Evolutionary conservation across 2,113 vertebrate species (phyloP).

Genomic region (Neodon shergylaensis): DNA sequence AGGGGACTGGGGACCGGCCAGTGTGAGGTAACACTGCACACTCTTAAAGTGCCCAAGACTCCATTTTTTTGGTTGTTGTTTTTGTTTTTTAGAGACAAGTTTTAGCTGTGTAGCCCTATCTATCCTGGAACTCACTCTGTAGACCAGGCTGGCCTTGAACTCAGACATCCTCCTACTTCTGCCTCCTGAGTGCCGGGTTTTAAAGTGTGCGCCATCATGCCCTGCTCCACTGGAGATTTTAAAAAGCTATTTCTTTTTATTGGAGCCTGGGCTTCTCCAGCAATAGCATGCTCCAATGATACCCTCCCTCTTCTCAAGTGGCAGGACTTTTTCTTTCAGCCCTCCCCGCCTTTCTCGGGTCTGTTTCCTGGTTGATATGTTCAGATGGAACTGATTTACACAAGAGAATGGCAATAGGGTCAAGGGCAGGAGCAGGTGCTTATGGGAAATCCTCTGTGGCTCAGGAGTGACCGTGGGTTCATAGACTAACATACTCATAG

Average conservation of each 20-base stretch:
- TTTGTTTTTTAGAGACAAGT: neutral
- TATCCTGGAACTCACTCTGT: neutral
- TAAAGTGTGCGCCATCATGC: neutral
- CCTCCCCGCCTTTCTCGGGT: neutral
- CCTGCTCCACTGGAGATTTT: neutral
- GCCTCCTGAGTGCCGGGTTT: neutral
- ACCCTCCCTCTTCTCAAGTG: neutral
- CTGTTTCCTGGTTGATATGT: neutral
- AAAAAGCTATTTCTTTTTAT: neutral
- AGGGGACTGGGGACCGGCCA: neutral
- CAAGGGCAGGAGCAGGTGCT: neutral
- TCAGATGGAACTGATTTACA: neutral
- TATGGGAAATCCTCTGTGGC: neutral
- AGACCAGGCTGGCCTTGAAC: neutral
- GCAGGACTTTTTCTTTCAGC: neutral
- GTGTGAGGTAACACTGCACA: neutral
- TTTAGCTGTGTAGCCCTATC: neutral
- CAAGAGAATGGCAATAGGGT: too few relatives aligned
- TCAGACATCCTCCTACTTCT: neutral
- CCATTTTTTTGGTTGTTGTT: neutral
- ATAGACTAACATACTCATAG: neutral
- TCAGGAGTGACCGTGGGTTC: neutral
- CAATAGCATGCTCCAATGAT: too few relatives aligned
- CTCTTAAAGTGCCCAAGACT: neutral
- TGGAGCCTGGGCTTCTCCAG: neutral